Evolutionary conservation across 2,888 invertebrate genomes (phyloP).

Genomic region (Acholoe squamosa): DNA sequence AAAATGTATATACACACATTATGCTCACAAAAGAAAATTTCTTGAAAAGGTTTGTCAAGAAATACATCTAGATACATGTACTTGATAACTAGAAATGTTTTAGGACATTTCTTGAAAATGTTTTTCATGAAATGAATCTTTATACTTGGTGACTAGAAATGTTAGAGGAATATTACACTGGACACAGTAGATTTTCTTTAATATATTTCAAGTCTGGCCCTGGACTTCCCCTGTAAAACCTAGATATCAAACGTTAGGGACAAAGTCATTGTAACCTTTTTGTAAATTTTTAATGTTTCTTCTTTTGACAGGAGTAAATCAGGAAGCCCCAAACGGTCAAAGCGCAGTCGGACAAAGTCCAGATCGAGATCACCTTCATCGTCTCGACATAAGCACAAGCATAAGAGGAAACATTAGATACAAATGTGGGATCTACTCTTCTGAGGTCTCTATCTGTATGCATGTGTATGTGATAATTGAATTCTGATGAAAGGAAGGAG

Average conservation of each 20-base stretch:
- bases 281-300: neutral
- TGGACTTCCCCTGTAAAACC: too few species aligned
- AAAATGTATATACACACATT: too few species aligned
- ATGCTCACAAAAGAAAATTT: too few species aligned
- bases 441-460: neutral
- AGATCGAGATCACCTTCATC: constrained; percentile 74
- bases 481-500: neutral
- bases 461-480: constrained; percentile 3
- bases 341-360: constrained; percentile 73
- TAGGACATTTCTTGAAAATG: too few species aligned
- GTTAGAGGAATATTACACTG: too few species aligned
- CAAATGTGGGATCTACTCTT: neutral
- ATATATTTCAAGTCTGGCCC: too few species aligned
- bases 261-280: neutral
- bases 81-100: too few species aligned
- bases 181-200: too few species aligned
- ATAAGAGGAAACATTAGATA: constrained; percentile 73
- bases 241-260: neutral
- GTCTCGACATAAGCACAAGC: constrained; percentile 75
- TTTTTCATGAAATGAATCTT: too few species aligned
- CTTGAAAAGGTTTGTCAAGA: too few species aligned
- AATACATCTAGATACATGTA: too few species aligned
- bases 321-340: constrained; percentile 77
- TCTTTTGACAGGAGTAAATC: constrained; percentile 61
- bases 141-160: too few species aligned